Percentiles rank a stretch among this genome's conserved stretches.
phyloP scores from a whole-genome alignment of 2,113 vertebrate genomes.

The Cyanoderma ruficeps region DNA sequence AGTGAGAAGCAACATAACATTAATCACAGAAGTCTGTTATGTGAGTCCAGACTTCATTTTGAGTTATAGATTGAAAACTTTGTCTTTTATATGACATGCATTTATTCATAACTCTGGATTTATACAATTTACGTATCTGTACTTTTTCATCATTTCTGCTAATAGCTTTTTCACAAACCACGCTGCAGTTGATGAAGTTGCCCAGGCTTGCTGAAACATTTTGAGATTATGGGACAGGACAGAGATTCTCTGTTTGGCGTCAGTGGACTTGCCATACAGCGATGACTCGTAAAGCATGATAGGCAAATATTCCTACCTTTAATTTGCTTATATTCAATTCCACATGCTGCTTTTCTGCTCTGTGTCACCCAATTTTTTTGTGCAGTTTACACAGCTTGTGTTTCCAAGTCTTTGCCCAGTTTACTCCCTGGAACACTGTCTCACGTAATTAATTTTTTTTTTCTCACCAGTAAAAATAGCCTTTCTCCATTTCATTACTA shows the following conservation, averaged over 20 bases:
- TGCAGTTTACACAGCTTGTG: background rate
- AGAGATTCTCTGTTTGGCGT: background rate
- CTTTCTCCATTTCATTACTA: background rate
- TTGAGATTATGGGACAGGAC: background rate
- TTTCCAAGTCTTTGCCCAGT: background rate
- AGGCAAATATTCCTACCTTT: background rate
- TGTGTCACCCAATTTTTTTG: background rate
- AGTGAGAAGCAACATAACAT: background rate
- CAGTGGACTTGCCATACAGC: accelerated
- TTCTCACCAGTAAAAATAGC: background rate
- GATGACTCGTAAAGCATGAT: background rate
- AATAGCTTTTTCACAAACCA: background rate
- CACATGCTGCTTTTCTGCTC: background rate
- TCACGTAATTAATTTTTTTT: background rate
- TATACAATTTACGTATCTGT: background rate
- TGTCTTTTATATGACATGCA: background rate
- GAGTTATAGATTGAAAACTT: background rate
- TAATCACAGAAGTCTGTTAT: background rate
- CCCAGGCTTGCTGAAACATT: background rate
- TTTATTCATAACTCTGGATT: background rate
- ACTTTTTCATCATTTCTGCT: background rate
- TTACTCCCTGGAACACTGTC: background rate
- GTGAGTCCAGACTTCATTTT: background rate
- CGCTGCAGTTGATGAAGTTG: background rate
- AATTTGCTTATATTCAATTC: background rate